These are phyloP conservation scores for Schlechtendalia chinensis DNA, from an alignment of 1,140 invertebrate species.

Conservation along the genomic window DNA sequence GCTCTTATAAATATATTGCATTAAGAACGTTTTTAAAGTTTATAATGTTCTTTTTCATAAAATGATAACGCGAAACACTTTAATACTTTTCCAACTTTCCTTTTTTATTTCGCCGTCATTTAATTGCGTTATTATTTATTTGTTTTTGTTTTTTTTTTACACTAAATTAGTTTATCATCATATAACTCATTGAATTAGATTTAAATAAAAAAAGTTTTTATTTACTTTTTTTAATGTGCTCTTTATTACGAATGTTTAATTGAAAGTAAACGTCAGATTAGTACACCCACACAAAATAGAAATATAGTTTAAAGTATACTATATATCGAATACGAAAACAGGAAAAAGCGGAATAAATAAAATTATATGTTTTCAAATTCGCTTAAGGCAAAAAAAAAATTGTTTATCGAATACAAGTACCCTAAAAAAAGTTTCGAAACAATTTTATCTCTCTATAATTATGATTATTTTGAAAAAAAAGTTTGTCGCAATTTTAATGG, in stretches of 20 bases:
- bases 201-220: constrained; percentile 10
- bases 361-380: too few relatives aligned
- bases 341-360: too few relatives aligned
- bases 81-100: constrained; percentile 25
- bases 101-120: background rate
- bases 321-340: too few relatives aligned
- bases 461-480: too few relatives aligned
- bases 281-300: background rate
- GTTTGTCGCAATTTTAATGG: too few relatives aligned
- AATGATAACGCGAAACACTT: constrained; percentile 17
- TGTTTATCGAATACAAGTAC: too few relatives aligned
- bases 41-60: constrained; percentile 8
- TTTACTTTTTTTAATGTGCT: background rate
- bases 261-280: constrained; percentile 19
- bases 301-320: background rate
- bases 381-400: too few relatives aligned
- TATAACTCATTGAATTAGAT: constrained; percentile 17
- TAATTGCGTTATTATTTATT: constrained; percentile 11
- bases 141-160: background rate
- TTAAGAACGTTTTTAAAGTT: constrained; percentile 3
- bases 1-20: background rate
- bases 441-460: too few relatives aligned
- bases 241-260: constrained; percentile 13
- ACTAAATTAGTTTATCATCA: constrained; percentile 15
- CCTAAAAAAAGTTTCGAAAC: too few relatives aligned